phyloP scores from a whole-genome alignment of 2,888 invertebrate genomes.

The Amphipyra tragopoginis region DNA sequence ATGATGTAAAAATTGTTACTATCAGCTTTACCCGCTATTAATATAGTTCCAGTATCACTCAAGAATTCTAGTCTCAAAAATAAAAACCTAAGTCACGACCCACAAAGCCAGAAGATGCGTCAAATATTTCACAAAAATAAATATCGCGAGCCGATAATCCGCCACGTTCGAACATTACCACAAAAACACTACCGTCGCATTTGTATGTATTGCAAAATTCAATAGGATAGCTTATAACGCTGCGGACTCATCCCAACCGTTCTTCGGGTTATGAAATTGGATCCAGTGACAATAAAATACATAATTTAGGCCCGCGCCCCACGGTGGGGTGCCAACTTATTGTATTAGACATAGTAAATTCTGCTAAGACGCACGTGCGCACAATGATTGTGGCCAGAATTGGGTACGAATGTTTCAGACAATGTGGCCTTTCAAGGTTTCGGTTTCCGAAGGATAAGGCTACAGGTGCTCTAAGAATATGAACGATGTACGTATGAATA shows the following conservation, averaged over 20 bases:
- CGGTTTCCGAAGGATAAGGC: slow-evolving; percentile 41
- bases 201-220: slow-evolving; percentile 83
- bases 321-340: slow-evolving; percentile 73
- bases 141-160: slow-evolving; percentile 54
- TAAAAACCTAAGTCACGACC: slow-evolving; percentile 12
- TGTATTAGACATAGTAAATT: slow-evolving; percentile 85
- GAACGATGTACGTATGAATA: not conserved
- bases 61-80: not conserved
- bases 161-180: slow-evolving; percentile 63
- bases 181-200: slow-evolving; percentile 71
- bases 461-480: slow-evolving; percentile 23
- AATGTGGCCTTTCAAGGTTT: slow-evolving; percentile 48
- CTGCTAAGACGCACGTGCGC: slow-evolving; percentile 79
- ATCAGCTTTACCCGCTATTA: too few species aligned
- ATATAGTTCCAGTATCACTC: too few species aligned
- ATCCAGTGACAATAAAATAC: slow-evolving; percentile 83
- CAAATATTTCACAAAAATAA: slow-evolving; percentile 50
- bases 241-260: slow-evolving; percentile 73
- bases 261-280: slow-evolving; percentile 84
- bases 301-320: slow-evolving; percentile 78
- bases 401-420: slow-evolving; percentile 68
- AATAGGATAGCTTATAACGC: slow-evolving; percentile 73
- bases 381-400: slow-evolving; percentile 74
- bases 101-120: slow-evolving; percentile 14
- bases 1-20: too few species aligned